phyloP scores from a whole-genome alignment of 1,140 invertebrate genomes.

The Aphis gossypii region DNA sequence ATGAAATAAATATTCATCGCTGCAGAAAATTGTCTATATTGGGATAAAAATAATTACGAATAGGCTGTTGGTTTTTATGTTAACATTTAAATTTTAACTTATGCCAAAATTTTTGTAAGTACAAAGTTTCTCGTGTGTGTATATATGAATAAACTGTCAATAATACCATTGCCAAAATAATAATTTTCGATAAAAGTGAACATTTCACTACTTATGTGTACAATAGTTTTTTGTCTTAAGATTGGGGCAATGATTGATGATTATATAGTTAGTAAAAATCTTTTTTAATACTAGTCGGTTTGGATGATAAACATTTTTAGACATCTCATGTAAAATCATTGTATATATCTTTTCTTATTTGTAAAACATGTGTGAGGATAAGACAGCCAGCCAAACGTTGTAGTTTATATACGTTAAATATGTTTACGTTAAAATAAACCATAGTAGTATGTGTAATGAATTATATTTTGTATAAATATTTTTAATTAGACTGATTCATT shows the following conservation, averaged over 20 bases:
- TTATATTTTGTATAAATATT: background rate
- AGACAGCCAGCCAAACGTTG: background rate
- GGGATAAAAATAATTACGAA: background rate
- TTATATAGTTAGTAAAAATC: background rate
- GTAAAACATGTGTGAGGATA: background rate
- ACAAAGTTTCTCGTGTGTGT: background rate
- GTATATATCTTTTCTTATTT: background rate
- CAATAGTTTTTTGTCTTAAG: background rate
- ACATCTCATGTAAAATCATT: background rate
- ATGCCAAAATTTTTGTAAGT: background rate
- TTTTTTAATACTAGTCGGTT: background rate
- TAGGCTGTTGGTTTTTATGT: background rate
- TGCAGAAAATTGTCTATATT: background rate
- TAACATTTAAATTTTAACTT: background rate
- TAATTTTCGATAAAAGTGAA: background rate
- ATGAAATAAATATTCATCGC: background rate
- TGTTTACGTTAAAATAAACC: background rate
- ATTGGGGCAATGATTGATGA: background rate
- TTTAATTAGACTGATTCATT: background rate
- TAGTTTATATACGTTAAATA: background rate
- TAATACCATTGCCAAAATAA: background rate
- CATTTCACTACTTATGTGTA: background rate
- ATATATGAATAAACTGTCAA: background rate
- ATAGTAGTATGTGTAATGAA: background rate
- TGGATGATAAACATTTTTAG: background rate